phyloP scores from a whole-genome alignment of 1,140 invertebrate species.

The Streblospio benedicti region DNA sequence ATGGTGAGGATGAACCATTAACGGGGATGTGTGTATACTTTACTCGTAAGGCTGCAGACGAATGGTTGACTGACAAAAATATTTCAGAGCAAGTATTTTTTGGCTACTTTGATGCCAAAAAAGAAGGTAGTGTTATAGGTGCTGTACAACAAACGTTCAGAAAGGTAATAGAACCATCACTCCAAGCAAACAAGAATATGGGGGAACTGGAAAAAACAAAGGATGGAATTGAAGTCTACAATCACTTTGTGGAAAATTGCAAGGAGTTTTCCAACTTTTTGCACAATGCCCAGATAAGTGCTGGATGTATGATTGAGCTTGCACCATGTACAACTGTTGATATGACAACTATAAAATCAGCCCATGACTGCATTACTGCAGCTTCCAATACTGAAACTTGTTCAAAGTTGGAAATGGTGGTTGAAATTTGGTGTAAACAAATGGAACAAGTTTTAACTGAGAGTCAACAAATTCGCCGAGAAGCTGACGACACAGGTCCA shows the following conservation, averaged over 20 bases:
- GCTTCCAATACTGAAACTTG: too few species aligned
- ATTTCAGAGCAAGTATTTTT: neutral
- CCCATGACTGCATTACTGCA: too few species aligned
- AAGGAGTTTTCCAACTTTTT: too few species aligned
- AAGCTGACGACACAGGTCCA: slow-evolving; percentile 80
- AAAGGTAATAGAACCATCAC: neutral
- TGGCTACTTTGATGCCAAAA: neutral
- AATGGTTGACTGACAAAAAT: neutral
- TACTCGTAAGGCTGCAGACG: neutral
- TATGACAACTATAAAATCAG: too few species aligned
- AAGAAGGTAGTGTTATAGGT: neutral
- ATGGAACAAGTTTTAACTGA: slow-evolving; percentile 32
- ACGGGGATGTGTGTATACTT: neutral
- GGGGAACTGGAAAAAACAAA: too few species aligned
- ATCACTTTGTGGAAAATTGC: too few species aligned
- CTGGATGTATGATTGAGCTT: too few species aligned
- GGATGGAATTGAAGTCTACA: too few species aligned
- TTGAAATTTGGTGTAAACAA: neutral
- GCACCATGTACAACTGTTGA: too few species aligned
- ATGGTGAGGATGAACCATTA: neutral
- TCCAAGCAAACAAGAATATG: neutral
- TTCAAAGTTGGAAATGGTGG: neutral
- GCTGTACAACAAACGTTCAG: neutral
- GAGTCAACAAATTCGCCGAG: slow-evolving; percentile 65
- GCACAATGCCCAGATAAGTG: too few species aligned